These are phyloP conservation scores for Pristionchus fissidentatus DNA, from an alignment of 2,888 invertebrate genomes.

Conservation along the genomic window DNA sequence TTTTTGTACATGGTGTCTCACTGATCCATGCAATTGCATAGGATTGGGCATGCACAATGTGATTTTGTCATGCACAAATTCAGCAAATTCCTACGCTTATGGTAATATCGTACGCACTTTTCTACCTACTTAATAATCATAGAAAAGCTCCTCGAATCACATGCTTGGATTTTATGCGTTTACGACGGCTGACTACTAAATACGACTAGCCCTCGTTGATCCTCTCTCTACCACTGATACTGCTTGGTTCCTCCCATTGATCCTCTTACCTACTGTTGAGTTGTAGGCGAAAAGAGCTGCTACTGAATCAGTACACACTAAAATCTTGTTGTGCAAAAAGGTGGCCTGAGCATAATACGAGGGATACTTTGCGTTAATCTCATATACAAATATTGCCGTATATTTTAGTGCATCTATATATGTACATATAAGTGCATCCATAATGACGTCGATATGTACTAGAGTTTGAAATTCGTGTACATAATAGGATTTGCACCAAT, in stretches of 20 bases:
- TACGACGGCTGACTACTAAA: neutral
- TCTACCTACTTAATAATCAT: neutral
- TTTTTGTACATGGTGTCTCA: neutral
- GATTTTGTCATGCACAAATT: neutral
- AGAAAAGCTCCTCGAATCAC: neutral
- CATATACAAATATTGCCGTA: neutral
- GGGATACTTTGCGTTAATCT: neutral
- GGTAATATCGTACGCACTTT: neutral
- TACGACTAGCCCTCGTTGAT: conserved; percentile 1
- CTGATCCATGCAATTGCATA: neutral
- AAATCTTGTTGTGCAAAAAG: neutral
- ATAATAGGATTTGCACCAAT: no score
- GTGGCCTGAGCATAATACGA: neutral
- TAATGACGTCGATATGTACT: no score
- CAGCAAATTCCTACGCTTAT: neutral
- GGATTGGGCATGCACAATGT: neutral
- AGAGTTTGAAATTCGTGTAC: no score
- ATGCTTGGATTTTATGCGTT: neutral
- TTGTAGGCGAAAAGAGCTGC: no score
- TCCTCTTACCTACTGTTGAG: conserved; percentile 17
- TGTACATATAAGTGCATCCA: no score
- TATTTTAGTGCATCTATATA: no score
- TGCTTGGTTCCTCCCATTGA: neutral
- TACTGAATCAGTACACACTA: no score
- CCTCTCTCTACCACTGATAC: neutral